Base-by-base conservation (phyloP, 2,888 invertebrate species). In the Ormyrus labotus region DNA sequence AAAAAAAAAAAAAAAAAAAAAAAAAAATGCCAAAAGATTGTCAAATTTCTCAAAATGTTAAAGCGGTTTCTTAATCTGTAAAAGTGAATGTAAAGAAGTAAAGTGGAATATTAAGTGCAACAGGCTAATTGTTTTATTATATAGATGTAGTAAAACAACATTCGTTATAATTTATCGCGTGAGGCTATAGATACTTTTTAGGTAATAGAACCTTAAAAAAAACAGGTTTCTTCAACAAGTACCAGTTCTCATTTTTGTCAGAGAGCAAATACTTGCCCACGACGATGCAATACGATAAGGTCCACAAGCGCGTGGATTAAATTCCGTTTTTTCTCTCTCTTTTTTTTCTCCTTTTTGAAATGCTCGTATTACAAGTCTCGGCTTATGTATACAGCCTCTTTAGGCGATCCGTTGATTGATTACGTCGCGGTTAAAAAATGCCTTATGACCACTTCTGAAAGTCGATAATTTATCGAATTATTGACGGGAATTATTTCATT, bases 201-300 rank as follows among this genome's bases (percentile, higher is more conserved):
- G 51, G 51, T 9, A 51, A 51, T 51, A 51, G 51, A 51, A 10
- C 4, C 51, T 67, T 53, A 8, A 9, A 53, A 53, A 67, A 34
- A 67, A 67, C 34, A 19, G 34, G 53, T 53, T 61, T 53, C 19
- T 53, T 67, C 47, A 70, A 6, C 19, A 48, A 45, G 48, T 53
- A 19, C 10, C 7, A 9, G 9, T 8, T 10, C 53, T 19, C 51
- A 51, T 53, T 34, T 51, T 67, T 67, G 51, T 19, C 47, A 34
- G 10, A 51, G 10, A 67, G 19, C 67, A 53, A 53, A 53, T 19
- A 11, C 19, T 53, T 51, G 45, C 53, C 13, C 53, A 67, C 51
- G 53, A 34, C 51, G 51, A 67, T 53, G 67, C 53, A 67, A 53
- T 34, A 6, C 67, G 67, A 67, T 67, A 67, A 67, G 67, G 11